These are phyloP conservation scores for Choreutis nemorana DNA, from an alignment of 2,888 invertebrate species.

Conservation along the genomic window DNA sequence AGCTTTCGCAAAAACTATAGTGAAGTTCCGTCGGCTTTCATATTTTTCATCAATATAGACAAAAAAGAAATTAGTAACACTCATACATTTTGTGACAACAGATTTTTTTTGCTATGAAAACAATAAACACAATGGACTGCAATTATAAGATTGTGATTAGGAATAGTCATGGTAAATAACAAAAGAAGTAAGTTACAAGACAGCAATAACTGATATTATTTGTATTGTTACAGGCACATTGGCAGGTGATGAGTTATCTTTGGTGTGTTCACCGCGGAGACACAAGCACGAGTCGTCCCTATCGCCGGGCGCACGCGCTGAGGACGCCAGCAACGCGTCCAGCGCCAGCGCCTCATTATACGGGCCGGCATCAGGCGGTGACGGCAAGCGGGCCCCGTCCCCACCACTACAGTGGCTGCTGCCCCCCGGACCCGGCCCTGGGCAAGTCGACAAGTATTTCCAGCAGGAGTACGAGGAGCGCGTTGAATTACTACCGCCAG, in stretches of 20 bases:
- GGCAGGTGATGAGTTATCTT: slow-evolving; percentile 80
- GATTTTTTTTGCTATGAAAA: no score
- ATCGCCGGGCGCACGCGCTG: slow-evolving; percentile 75
- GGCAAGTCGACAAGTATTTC: slow-evolving; percentile 66
- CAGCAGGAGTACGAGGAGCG: slow-evolving; percentile 76
- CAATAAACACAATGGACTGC: no score
- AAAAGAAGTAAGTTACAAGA: no score
- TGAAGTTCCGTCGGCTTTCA: no score
- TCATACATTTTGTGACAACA: no score
- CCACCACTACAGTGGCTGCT: slow-evolving; percentile 56
- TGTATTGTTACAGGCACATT: slow-evolving; percentile 75
- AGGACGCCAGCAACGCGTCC: slow-evolving; percentile 77
- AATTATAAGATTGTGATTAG: no score
- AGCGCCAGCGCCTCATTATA: slow-evolving; percentile 69
- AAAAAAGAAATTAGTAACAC: no score
- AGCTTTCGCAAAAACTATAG: no score
- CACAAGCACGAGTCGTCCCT: slow-evolving; percentile 71
- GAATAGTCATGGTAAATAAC: no score
- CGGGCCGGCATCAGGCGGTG: slow-evolving; percentile 51
- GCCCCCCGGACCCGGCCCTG: slow-evolving; percentile 74
- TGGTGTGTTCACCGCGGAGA: slow-evolving; percentile 65
- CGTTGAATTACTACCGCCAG: slow-evolving; percentile 60
- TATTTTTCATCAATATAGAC: no score
- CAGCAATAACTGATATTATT: no score
- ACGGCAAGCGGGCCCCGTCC: slow-evolving; percentile 54